Percentiles rank a stretch among this genome's conserved stretches.
Conservation (phyloP, 2,113 vertebrate genomes). For the Dasyurus viverrinus region DNA sequence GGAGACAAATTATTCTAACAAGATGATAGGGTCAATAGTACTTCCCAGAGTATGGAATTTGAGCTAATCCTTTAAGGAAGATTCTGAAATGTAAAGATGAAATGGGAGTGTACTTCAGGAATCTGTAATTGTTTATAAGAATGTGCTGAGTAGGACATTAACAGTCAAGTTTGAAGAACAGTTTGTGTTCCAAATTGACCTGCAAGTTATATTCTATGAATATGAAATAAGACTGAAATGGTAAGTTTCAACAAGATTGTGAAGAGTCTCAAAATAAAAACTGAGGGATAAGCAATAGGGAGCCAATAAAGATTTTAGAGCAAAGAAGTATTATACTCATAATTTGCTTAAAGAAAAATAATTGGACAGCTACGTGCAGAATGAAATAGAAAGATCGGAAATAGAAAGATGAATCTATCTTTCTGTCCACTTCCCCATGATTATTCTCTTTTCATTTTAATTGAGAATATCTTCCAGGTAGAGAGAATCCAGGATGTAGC, state of each 20-base stretch:
- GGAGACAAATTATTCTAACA: background rate
- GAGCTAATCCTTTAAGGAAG: background rate
- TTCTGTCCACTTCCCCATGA: too few relatives aligned
- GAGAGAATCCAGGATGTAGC: too few relatives aligned
- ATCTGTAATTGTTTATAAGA: background rate
- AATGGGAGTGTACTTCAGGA: background rate
- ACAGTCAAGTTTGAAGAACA: background rate
- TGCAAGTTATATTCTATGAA: background rate
- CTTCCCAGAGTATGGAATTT: background rate
- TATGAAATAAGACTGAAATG: background rate
- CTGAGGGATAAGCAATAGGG: background rate
- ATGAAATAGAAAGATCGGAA: too few relatives aligned
- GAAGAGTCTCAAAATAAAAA: background rate
- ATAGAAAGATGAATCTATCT: too few relatives aligned
- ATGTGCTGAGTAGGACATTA: too few relatives aligned
- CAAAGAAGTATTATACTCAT: background rate
- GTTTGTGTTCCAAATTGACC: too few relatives aligned
- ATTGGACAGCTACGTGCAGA: too few relatives aligned
- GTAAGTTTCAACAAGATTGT: background rate
- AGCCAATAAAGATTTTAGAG: background rate
- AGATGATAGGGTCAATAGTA: background rate
- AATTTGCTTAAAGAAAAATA: background rate
- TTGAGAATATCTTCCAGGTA: too few relatives aligned
- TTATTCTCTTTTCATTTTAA: too few relatives aligned
- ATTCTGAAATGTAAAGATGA: background rate